phyloP scores from a whole-genome alignment of 2,113 vertebrate genomes.

The Trachemys scripta region DNA sequence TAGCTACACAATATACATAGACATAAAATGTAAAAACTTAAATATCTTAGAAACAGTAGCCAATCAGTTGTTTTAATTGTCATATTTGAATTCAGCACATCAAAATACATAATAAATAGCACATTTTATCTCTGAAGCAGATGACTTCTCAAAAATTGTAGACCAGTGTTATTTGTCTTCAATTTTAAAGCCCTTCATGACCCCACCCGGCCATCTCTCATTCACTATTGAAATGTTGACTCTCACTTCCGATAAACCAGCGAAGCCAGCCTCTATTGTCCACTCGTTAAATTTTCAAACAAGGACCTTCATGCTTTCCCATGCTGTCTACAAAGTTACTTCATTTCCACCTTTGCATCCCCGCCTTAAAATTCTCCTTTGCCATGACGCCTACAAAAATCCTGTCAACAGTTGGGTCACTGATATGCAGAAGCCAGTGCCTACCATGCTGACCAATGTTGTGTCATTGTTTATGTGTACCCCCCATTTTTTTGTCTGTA shows the following conservation, averaged over 20 bases:
- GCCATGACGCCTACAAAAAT: no score
- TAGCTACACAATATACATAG: no score
- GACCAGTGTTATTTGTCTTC: background rate
- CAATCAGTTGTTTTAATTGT: no score
- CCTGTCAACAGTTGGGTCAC: background rate
- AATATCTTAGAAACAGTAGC: no score
- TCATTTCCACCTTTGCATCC: background rate
- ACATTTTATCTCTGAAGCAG: no score
- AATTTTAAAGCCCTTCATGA: constrained; percentile 10
- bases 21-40: no score
- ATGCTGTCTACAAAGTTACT: background rate
- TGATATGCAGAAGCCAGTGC: fast-evolving
- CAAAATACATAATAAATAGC: no score
- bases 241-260: background rate
- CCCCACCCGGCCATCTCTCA: background rate
- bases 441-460: background rate
- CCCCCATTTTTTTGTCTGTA: background rate
- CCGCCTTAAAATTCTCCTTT: background rate
- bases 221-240: background rate
- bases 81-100: no score
- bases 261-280: background rate
- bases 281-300: background rate
- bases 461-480: background rate
- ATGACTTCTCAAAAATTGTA: no score
- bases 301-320: background rate